phyloP scores from a whole-genome alignment of 2,113 vertebrate species.

The Pavo muticus region DNA sequence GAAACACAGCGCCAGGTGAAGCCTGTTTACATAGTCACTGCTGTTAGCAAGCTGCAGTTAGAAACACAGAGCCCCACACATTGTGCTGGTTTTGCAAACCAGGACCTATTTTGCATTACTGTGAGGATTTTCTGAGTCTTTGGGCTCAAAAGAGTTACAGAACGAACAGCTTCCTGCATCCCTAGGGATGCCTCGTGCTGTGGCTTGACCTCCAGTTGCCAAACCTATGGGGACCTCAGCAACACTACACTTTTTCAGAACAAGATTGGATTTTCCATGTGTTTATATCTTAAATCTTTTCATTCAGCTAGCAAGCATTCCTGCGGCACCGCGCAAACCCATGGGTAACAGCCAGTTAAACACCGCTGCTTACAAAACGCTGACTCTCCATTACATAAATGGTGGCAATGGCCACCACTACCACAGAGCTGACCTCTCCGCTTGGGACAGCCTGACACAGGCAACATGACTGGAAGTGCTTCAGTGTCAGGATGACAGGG shows the following conservation, averaged over 20 bases:
- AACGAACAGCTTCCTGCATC: not conserved
- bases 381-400: not conserved
- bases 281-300: not conserved
- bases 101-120: not conserved
- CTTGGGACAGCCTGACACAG: not conserved
- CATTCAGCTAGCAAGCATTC: not conserved
- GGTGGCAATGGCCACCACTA: not conserved
- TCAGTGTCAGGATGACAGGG: not conserved
- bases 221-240: not conserved
- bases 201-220: not conserved
- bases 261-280: accelerated
- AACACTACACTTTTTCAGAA: not conserved
- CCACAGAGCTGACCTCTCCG: not conserved
- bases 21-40: not conserved
- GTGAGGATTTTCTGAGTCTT: not conserved
- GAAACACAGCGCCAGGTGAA: not conserved
- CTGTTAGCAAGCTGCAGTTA: not conserved
- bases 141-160: not conserved
- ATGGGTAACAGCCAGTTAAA: accelerated
- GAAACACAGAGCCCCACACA: not conserved
- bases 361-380: not conserved
- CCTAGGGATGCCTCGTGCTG: not conserved
- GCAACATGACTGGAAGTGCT: accelerated
- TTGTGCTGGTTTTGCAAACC: not conserved
- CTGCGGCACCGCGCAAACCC: not conserved